phyloP scores from a whole-genome alignment of 37 sponge, comb jelly and placozoan species.

The Geodia barretti region DNA sequence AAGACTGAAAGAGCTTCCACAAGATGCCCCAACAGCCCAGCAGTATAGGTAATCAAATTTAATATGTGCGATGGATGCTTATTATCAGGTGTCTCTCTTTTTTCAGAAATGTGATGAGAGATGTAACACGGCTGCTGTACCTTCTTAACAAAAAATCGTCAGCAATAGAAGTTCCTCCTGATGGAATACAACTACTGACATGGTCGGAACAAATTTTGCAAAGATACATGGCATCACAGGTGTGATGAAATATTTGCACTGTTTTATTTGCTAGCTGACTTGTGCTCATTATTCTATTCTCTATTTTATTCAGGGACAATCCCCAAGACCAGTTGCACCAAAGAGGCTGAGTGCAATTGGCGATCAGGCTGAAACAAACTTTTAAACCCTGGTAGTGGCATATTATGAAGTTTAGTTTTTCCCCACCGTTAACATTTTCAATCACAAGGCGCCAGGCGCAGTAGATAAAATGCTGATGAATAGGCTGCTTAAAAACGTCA shows the following conservation, averaged over 20 bases:
- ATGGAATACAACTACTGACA: constrained; percentile 77
- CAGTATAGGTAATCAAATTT: constrained; percentile 64
- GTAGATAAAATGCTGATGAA: too few relatives aligned
- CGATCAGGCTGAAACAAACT: constrained; percentile 38
- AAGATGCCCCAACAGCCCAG: constrained; percentile 50
- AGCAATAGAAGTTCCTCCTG: constrained; percentile 79
- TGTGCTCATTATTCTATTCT: too few relatives aligned
- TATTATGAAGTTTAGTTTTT: too few relatives aligned
- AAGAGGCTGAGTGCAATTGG: constrained; percentile 34
- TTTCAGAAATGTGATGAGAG: constrained; percentile 80
- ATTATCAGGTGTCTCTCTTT: too few relatives aligned
- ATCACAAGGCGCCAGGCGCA: too few relatives aligned
- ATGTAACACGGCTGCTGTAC: constrained; percentile 88
- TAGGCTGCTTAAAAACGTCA: too few relatives aligned
- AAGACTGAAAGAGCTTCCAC: constrained; percentile 75
- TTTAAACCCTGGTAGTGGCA: constrained; percentile 1
- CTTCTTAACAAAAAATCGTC: constrained; percentile 85
- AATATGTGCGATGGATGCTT: neutral
- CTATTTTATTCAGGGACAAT: neutral
- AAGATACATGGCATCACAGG: constrained; percentile 32
- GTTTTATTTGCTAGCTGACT: neutral
- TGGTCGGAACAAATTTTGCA: constrained; percentile 85
- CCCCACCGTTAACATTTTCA: too few relatives aligned
- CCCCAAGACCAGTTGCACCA: neutral
- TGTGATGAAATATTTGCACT: neutral